Evolutionary conservation across 2,888 invertebrate species (phyloP), one percentile per base, ranked within the genome.

Genomic region (Aplocera efformata): DNA sequence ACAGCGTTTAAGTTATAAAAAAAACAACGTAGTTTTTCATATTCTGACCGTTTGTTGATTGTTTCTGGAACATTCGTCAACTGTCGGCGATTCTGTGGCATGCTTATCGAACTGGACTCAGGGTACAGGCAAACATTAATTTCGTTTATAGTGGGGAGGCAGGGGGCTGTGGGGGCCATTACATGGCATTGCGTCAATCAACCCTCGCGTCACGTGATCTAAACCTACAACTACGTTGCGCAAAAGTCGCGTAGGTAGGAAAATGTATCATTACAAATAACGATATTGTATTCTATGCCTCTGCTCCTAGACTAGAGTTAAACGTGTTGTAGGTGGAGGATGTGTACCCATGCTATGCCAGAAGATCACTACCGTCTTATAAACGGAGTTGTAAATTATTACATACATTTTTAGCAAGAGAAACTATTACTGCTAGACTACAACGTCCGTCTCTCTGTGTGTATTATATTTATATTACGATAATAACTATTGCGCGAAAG

Each of bases 141-240:
- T 81, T 76, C 64, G 72, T 79, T 79, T 79, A 79, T 79, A 72
- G 72, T 58, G 49, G 73, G 76, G 74, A 61, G 71, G 68, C 44
- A 42, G 54, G 53, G 63, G 52, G 48, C 52, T 44, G 55, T 52
- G 58, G 55, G 50, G 57, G 60, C 46, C 60, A 58, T 56, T 65
- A 40, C 37, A 46, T 50, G 53, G 50, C 60, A 50, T 78, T 79
- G 67, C 79, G 79, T 83, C 81, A 80, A 73, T 75, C 72, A 73
- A 53, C 59, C 62, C 59, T 58, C 51, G 37, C 35, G 57, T 67
- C 55, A 56, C 60, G 60, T 64, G 68, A 67, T 68, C 60, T 66
- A 67, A 49, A 38, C 58, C 47, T 29, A 34, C 41, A 10, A 34
- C 40, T 24, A 27, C 27, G 10, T 28, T 21, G 8, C 24, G 29